Conservation (phyloP, 2,888 invertebrate genomes). For the Polydesmus complanatus region DNA sequence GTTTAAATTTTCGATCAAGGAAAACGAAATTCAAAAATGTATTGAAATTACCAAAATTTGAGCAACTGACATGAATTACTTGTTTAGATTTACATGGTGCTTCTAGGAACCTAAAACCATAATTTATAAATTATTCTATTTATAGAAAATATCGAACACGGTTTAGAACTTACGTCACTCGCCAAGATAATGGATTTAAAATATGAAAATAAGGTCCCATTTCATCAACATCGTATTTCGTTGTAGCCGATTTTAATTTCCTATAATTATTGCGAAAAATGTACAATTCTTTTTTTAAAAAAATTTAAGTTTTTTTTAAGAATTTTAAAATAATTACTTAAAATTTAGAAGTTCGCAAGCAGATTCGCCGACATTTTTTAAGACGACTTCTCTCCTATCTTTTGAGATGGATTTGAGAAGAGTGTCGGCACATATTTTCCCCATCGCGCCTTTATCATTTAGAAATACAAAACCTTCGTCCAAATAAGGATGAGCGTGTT, state of each 20-base stretch:
- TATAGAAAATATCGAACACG: not conserved
- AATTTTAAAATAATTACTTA: conserved; percentile 41
- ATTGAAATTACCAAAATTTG: conserved; percentile 47
- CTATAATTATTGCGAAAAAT: conserved; percentile 36
- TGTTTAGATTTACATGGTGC: conserved; percentile 58
- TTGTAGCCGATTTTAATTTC: conserved; percentile 52
- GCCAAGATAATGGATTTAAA: conserved; percentile 58
- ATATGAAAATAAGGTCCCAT: conserved; percentile 60
- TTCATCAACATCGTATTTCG: conserved; percentile 44
- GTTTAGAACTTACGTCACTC: conserved; percentile 13
- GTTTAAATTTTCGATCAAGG: conserved; percentile 16
- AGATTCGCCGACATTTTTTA: conserved; percentile 59
- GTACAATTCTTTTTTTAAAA: not conserved
- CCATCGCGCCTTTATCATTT: conserved; percentile 63
- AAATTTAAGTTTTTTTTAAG: not conserved
- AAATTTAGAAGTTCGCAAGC: conserved; percentile 62
- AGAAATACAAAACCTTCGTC: conserved; percentile 70
- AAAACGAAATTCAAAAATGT: not conserved
- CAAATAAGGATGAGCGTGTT: conserved; percentile 39
- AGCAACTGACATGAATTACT: conserved; percentile 65
- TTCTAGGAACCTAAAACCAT: conserved; percentile 48
- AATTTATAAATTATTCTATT: not conserved
- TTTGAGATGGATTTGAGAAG: conserved; percentile 46
- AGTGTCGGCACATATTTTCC: conserved; percentile 68
- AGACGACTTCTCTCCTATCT: conserved; percentile 38